Evolutionary conservation across 2,888 invertebrate species (phyloP), one percentile per base, ranked within the genome.

Genomic region (Spialia ferax): DNA sequence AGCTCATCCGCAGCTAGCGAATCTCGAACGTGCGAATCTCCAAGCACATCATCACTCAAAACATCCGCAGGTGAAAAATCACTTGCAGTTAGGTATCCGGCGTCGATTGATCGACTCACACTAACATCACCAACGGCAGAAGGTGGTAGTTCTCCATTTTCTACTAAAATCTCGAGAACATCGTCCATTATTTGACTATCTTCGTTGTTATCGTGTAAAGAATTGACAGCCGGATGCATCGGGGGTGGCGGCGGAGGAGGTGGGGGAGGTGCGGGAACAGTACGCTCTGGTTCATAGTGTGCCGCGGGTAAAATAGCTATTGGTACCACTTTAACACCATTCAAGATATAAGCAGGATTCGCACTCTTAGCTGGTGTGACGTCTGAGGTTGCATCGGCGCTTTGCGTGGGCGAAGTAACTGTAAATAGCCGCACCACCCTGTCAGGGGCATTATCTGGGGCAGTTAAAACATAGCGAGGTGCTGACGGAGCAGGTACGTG

Each of bases 111-210:
- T 73, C 72, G 87, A 88, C 29, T 96, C 94, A 26, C 95, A 94
- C 71, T 95, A 84, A 73, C 96, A 75, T 96, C 85, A 38, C 79
- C 96, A 0, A 97, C 98, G 0, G 98, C 98, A 77, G 98, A 98
- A 8, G 98, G 96, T 0, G 98, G 98, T 68, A 99, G 87, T 82
- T 99, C 99, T 11, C 99, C 99, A 84, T 98, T 98, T 81, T 98
- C 97, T 54, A 99, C 98, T 13, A 99, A 95, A 75, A 99, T 98
- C 83, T 99, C 98, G 64, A 99, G 91, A 0, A 99, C 98, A 86
- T 99, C 99, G 81, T 98, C 98, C 79, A 98, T 97, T 64, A 96
- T 96, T 84, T 97, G 97, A 79, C 97, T 97, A 81, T 91, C 79
- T 77, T 94, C 87, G 74, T 81, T 79, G 42, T 75, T 79, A 64